Base-by-base conservation (phyloP, 2,888 invertebrate species). In the Andricus quercusramuli region DNA sequence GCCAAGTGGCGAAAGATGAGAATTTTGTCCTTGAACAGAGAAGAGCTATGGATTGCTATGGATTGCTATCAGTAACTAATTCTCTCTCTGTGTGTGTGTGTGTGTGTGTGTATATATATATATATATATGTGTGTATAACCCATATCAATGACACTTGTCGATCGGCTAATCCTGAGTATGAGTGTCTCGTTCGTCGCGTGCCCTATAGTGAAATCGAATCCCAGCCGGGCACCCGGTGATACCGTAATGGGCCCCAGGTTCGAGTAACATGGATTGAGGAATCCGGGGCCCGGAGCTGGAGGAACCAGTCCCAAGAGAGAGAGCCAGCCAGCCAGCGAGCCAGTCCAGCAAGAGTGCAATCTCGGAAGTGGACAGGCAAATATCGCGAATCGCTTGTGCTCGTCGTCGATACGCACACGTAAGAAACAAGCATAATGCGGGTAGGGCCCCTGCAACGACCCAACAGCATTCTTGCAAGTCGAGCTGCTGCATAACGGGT, bases 401-500 rank as follows among this genome's bases (percentile, higher is more conserved):
- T 37, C 13, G 41, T 13, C 29, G 74, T 74, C 74, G 51, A 74
- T 74, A 74, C 74, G 74, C 74, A 74, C 74, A 74, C 56, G 74
- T 74, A 74, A 74, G 64, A 78, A 78, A 64, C 65, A 51, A 66
- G 64, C 78, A 65, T 78, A 78, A 78, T 78, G 65, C 78, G 65
- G 65, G 47, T n/a, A 37, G 37, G 37, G 37, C 37, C 37, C 37
- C 78, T 65, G 78, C 65, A 78, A 78, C 47, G 51, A 51, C 64
- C 65, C 78, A 78, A 78, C 78, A 66, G 65, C 78, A 78, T 78
- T 78, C 78, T 65, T 78, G 65, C 65, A n/a, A 64, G 65, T 66
- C 78, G 64, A 78, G 64, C 78, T 78, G 64, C 78, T 78, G 64
- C 64, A 78, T 78, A 78, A 78, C 78, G 78, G 78, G 78, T 66